Evolutionary conservation across 2,113 vertebrate species (phyloP), one percentile per base, ranked within the genome.

Genomic region (Centrocercus urophasianus): DNA sequence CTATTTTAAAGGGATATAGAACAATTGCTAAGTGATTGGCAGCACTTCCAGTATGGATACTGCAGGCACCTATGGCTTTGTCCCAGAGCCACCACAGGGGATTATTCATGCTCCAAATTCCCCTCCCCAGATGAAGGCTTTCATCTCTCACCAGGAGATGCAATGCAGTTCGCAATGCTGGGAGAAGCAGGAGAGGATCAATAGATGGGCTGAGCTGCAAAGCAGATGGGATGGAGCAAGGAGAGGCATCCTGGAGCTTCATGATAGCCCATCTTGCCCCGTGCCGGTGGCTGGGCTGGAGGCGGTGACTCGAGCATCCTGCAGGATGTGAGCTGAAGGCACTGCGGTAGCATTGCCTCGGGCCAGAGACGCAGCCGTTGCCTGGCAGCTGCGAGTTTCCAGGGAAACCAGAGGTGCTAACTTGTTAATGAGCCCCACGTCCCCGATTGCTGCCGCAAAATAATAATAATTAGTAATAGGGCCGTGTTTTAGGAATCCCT

Each of bases 331-430:
- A 84, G 93, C 89, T n/a, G 15, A 82, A 57, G 94, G 93, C 74
- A 1, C 92, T 90, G 91, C 91, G 40, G 90, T 15, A 81, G 86
- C 93, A 93, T 93, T 8, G 92, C 93, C 95, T 91, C 6, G 1
- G 94, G 93, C 86, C 3, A 27, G 88, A 94, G 89, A 73, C 36
- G 57, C 93, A 87, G 96, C 89, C 40, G 97, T 98, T 98, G 97
- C 98, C 97, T 97, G 97, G 98, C 96, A 97, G 97, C 97, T 97
- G 90, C 82, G 15, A 78, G 98, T 98, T 98, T 97, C 98, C 96
- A 96, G 98, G 97, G 97, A 78, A 95, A 98, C 95, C 8, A 82
- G 96, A 98, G 97, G 98, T 96, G 97, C 96, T 97, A 97, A 97
- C 97, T 98, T 97, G 97, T 97, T 98, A 98, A 98, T 97, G 96